Evolutionary conservation across 1,140 invertebrate species (phyloP).

Genomic region (Formica exsecta): DNA sequence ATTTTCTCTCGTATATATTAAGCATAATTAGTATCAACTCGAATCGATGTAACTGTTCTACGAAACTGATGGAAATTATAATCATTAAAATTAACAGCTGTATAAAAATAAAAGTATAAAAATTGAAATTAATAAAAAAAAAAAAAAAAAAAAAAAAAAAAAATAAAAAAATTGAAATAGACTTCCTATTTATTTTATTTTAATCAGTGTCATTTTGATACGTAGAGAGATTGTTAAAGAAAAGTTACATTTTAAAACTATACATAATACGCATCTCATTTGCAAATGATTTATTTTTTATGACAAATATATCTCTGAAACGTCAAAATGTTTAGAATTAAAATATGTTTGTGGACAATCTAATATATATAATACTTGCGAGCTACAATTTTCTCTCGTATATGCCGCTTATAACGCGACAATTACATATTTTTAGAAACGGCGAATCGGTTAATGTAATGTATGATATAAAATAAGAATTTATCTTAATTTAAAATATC

Average conservation of each 20-base stretch:
- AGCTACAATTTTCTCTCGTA: slow-evolving; percentile 1
- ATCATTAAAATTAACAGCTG: not conserved
- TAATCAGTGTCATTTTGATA: not conserved
- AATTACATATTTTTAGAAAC: not conserved
- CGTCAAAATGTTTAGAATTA: not conserved
- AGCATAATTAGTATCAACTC: slow-evolving; percentile 6
- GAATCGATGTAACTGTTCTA: not conserved
- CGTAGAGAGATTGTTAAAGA: not conserved
- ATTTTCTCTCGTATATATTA: no score
- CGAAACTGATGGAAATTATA: not conserved
- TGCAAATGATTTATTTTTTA: not conserved
- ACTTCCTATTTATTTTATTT: not conserved
- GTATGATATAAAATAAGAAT: not conserved
- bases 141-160: no score
- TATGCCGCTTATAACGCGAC: not conserved
- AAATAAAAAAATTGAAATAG: not conserved
- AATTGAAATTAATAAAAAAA: not conserved
- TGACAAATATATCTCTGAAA: not conserved
- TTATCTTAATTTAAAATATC: not conserved
- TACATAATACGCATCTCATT: not conserved
- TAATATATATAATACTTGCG: not conserved
- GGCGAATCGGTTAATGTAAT: not conserved
- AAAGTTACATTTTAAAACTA: not conserved
- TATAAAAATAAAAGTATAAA: not conserved
- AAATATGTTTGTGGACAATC: not conserved